Evolutionary conservation across 2,113 vertebrate genomes (phyloP).

Genomic region (Passer montanus): DNA sequence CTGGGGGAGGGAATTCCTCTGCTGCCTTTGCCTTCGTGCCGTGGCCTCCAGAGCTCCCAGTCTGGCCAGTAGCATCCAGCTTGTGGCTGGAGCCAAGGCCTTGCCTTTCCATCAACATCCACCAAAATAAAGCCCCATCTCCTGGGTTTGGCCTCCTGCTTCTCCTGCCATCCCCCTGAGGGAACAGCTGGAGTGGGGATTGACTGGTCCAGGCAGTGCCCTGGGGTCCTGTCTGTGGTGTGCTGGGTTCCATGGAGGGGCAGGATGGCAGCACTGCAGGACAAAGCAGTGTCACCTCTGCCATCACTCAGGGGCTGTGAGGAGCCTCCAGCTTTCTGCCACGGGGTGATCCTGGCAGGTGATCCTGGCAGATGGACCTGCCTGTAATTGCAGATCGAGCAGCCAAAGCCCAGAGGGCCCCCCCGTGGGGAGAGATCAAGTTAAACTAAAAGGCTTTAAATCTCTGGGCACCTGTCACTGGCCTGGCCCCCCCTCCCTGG

Average conservation of each 20-base stretch:
- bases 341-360: neutral
- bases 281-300: neutral
- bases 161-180: neutral
- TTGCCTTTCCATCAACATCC: neutral
- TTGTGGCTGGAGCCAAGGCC: neutral
- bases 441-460: constrained; percentile 49
- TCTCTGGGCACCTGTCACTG: neutral
- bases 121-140: neutral
- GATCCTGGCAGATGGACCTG: neutral
- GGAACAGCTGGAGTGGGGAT: accelerated
- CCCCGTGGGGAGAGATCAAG: constrained; percentile 4
- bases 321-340: neutral
- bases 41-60: neutral
- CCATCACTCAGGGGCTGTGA: neutral
- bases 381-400: neutral
- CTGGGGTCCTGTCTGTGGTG: accelerated
- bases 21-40: accelerated
- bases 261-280: neutral
- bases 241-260: neutral
- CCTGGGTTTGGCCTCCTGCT: constrained; percentile 1
- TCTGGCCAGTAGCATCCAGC: neutral
- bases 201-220: neutral
- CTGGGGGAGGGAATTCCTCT: neutral
- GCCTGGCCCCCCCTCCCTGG: accelerated
- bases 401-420: constrained; percentile 25